A percentile compares a stretch with the other conserved stretches of the same genome.
phyloP scores from a whole-genome alignment of 2,113 vertebrate genomes.

The Chloropsis hardwickii region DNA sequence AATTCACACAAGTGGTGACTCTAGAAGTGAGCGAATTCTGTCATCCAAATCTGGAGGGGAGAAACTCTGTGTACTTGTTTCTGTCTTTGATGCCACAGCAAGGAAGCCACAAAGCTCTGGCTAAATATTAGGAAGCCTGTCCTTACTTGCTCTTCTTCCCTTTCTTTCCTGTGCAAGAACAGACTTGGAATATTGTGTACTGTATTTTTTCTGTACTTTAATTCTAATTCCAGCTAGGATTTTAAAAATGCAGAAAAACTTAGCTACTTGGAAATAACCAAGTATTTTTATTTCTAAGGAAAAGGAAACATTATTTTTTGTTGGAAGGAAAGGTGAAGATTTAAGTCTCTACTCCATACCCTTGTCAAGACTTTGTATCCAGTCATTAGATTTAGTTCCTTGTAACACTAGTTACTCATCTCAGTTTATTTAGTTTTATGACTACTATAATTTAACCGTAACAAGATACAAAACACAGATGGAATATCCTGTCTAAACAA shows the following conservation, averaged over 20 bases:
- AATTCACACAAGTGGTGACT: background rate
- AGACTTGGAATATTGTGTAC: background rate
- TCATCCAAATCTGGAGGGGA: background rate
- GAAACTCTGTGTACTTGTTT: background rate
- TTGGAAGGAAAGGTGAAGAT: background rate
- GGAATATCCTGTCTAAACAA: background rate
- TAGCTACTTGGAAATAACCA: background rate
- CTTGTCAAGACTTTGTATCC: background rate
- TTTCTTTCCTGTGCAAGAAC: background rate
- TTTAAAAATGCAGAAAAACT: background rate
- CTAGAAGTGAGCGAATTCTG: background rate
- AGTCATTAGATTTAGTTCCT: background rate
- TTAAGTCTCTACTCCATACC: background rate
- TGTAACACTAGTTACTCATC: background rate
- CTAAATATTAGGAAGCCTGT: background rate
- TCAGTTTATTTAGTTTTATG: background rate
- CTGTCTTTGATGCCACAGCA: background rate
- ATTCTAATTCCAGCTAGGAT: background rate
- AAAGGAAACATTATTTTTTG: background rate
- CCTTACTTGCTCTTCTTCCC: background rate
- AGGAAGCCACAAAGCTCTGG: background rate
- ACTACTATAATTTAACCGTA: background rate
- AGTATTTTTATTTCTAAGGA: background rate
- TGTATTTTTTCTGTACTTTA: background rate
- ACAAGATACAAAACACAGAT: background rate